Base-by-base conservation (phyloP, 2,797 vertebrate genomes). In the Paguma larvata region DNA sequence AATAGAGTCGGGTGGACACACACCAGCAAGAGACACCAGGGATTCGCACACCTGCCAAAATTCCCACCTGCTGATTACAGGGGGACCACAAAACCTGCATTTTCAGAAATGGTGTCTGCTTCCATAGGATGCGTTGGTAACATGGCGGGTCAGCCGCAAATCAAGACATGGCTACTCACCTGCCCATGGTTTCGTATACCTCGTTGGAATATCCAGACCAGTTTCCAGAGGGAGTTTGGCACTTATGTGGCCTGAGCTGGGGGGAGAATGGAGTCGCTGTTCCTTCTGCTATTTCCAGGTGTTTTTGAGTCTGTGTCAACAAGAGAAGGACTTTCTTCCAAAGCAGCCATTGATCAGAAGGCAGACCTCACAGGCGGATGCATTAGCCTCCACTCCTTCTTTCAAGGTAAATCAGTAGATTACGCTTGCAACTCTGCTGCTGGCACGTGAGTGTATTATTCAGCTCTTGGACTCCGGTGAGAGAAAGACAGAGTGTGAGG, bases 201-300 rank as follows among this genome's bases (percentile, higher is more conserved):
- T 11, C 14, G 30, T 77, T 70, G 51, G 10, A 48, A 5, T 7
- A 59, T 44, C 38, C 25, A 46, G 72, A 27, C 51, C 51, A 21
- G 23, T 72, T 46, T 85, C n/a, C 12, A 1, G 44, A 72, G 4
- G 9, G 9, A 75, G 38, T 18, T n/a, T 38, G 1, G 11, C 41
- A 5, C 34, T 6, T 1, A 56, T 56, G 1, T 30, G 12, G 3
- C 6, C 30, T 23, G 56, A 65, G n/a, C 18, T 1, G 8, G 7
- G 6, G 0, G 48, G 9, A 18, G 14, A n/a, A 41, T 7, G n/a
- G 4, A 15, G 11, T 41, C n/a, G 34, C 27, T 19, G 2, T 9
- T 19, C 30, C 38, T 79, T 67, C 46, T 34, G 4, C 3, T 53
- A n/a, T 73, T 63, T 56, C 34, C n/a, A 2, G 46, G 13, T 8